These are phyloP conservation scores for Pseudorectes ferrugineus DNA, from an alignment of 2,113 vertebrate species.

Conservation along the genomic window DNA sequence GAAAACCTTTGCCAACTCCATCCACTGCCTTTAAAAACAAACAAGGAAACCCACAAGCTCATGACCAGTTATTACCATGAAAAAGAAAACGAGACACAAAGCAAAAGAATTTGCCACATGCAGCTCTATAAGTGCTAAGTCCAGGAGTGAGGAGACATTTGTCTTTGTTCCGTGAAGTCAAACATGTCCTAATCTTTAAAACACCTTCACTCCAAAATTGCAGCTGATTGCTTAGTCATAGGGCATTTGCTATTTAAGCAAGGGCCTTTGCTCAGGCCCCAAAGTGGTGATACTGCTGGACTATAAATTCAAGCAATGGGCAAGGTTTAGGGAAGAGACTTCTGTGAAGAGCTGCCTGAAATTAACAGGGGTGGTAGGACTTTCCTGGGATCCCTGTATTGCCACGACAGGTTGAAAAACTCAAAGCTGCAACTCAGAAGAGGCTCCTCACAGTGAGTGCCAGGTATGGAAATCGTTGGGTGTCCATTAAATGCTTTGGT, in stretches of 20 bases:
- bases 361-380: neutral
- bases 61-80: neutral
- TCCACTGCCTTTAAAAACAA: conserved; percentile 24
- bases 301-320: neutral
- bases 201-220: neutral
- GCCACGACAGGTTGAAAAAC: neutral
- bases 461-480: neutral
- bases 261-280: neutral
- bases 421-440: neutral
- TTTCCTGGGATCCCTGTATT: neutral
- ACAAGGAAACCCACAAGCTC: conserved; percentile 29
- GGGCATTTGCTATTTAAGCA: neutral
- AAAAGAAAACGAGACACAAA: conserved; percentile 30
- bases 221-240: neutral
- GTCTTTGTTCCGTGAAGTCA: neutral
- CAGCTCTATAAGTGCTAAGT: neutral
- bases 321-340: neutral
- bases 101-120: neutral
- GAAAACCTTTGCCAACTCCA: neutral
- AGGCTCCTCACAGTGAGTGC: neutral
- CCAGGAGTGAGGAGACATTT: neutral
- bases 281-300: neutral
- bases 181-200: neutral
- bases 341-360: neutral
- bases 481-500: neutral